Evolutionary conservation across 2,113 vertebrate genomes (phyloP).

Genomic region (Bufo bufo): DNA sequence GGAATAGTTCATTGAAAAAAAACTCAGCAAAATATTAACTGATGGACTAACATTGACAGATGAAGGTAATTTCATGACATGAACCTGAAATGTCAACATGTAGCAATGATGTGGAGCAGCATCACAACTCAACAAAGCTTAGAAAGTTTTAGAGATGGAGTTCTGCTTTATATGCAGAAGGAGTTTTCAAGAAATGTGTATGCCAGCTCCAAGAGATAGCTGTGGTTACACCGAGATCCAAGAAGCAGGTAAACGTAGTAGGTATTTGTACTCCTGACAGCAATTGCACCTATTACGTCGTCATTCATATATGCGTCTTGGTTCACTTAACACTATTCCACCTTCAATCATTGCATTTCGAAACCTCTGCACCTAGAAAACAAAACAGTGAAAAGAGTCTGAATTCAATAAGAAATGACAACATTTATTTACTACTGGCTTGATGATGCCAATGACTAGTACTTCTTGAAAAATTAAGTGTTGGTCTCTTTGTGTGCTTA

Average conservation of each 20-base stretch:
- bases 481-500: too few species aligned
- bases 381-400: constrained; percentile 12
- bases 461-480: too few species aligned
- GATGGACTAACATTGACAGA: not conserved
- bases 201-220: not conserved
- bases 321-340: constrained; percentile 83
- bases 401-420: too few species aligned
- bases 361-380: constrained; percentile 82
- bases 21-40: not conserved
- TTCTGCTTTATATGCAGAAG: not conserved
- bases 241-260: not conserved
- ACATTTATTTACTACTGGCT: too few species aligned
- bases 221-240: not conserved
- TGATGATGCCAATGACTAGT: too few species aligned
- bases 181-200: not conserved
- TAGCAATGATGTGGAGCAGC: not conserved
- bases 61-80: not conserved
- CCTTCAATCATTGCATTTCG: constrained; percentile 82
- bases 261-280: not conserved
- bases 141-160: not conserved
- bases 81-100: not conserved
- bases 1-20: not conserved
- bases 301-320: constrained; percentile 77
- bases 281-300: not conserved
- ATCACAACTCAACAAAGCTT: not conserved